Conservation (phyloP, 1,140 invertebrate genomes). For the Chionoecetes opilio region DNA sequence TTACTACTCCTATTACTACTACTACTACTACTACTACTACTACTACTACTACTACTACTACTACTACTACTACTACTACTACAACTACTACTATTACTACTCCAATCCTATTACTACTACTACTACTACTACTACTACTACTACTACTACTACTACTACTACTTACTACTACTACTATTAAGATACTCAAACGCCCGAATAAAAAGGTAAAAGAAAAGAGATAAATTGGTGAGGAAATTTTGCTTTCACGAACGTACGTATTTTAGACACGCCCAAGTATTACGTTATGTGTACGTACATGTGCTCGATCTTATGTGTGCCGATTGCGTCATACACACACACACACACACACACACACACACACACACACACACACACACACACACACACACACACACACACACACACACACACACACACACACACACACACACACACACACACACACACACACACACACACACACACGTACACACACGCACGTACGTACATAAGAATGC, state of each 20-base stretch:
- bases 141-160: background rate
- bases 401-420: conserved; percentile 33
- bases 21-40: too few relatives aligned
- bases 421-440: conserved; percentile 50
- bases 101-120: background rate
- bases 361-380: conserved; percentile 55
- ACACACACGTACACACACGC: background rate
- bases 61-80: background rate
- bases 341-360: conserved; percentile 44
- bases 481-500: background rate
- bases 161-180: background rate
- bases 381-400: background rate
- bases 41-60: too few relatives aligned
- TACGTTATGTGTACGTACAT: background rate
- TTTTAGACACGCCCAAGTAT: background rate
- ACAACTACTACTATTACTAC: background rate
- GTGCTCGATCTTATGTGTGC: background rate
- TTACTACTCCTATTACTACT: too few relatives aligned
- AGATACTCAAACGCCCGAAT: background rate
- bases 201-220: background rate
- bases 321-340: conserved; percentile 1
- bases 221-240: background rate
- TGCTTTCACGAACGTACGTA: background rate
- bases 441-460: conserved; percentile 54
- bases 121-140: background rate